Evolutionary conservation across 1,140 invertebrate species (phyloP).

Genomic region (Micrasema minimum): DNA sequence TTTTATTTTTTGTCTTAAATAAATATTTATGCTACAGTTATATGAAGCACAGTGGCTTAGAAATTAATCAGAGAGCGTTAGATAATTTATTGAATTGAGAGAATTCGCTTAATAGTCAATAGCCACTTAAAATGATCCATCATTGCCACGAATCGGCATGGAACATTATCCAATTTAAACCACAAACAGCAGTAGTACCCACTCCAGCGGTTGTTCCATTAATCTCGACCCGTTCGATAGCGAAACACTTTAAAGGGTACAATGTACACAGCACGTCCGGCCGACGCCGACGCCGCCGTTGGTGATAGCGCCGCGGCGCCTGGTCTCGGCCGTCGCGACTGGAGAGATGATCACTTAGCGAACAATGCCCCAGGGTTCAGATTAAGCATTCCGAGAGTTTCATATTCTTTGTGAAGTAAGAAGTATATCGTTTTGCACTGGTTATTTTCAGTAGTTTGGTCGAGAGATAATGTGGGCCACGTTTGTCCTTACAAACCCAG

Average conservation of each 20-base stretch:
- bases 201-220: background rate
- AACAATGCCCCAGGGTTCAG: background rate
- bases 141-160: too few species aligned
- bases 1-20: too few species aligned
- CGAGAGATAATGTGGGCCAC: background rate
- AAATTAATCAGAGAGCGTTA: too few species aligned
- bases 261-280: slow-evolving; percentile 1
- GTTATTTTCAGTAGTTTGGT: background rate
- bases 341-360: slow-evolving; percentile 22
- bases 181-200: background rate
- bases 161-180: too few species aligned
- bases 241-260: slow-evolving; percentile 15
- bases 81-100: too few species aligned
- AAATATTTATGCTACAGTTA: too few species aligned
- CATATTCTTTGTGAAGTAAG: background rate
- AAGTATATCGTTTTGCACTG: background rate
- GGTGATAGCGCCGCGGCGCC: background rate
- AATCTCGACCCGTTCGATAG: background rate
- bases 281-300: too few species aligned
- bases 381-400: slow-evolving; percentile 10
- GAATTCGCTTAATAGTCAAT: too few species aligned
- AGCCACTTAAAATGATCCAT: too few species aligned
- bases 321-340: slow-evolving; percentile 9
- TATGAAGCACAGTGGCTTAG: too few species aligned
- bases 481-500: too few species aligned